A percentile compares a stretch with the other conserved stretches of the same genome.
Conservation (phyloP, 2,797 vertebrate genomes). For the Anguilla anguilla region DNA sequence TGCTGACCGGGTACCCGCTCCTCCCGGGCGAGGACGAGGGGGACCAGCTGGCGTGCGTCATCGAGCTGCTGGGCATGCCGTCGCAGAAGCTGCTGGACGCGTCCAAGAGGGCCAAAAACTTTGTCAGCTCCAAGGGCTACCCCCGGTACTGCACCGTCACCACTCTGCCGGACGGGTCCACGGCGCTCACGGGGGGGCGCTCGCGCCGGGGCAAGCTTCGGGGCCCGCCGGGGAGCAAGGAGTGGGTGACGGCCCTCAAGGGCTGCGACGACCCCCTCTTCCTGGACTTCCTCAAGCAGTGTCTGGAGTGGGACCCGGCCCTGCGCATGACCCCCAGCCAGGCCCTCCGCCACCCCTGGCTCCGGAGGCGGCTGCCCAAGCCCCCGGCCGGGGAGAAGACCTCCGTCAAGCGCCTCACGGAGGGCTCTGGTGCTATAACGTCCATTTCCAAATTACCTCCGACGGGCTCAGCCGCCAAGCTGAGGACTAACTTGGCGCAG, state of each 20-base stretch:
- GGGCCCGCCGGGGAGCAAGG: slow-evolving; percentile 90
- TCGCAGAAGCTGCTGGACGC: slow-evolving; percentile 90
- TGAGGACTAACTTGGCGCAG: slow-evolving; percentile 94
- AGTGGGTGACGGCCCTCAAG: slow-evolving; percentile 89
- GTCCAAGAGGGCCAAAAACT: slow-evolving; percentile 97
- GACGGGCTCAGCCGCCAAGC: slow-evolving; percentile 88
- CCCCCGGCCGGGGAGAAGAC: slow-evolving; percentile 87
- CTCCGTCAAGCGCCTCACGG: slow-evolving; percentile 80
- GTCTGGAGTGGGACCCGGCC: slow-evolving; percentile 95
- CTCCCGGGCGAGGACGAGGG: slow-evolving; percentile 97
- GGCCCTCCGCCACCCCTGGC: slow-evolving; percentile 93
- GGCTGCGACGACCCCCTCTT: slow-evolving; percentile 95
- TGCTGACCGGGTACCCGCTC: slow-evolving; percentile 93
- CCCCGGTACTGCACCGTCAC: slow-evolving; percentile 95
- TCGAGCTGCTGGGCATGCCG: slow-evolving; percentile 94
- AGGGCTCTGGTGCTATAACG: slow-evolving; percentile 86
- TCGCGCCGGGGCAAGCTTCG: slow-evolving; percentile 92
- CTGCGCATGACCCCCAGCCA: slow-evolving; percentile 92
- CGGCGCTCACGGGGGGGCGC: slow-evolving; percentile 87
- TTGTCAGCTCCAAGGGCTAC: slow-evolving; percentile 96
- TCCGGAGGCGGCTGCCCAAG: slow-evolving; percentile 92
- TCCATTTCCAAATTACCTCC: slow-evolving; percentile 97
- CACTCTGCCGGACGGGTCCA: slow-evolving; percentile 86
- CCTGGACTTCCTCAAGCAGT: slow-evolving; percentile 97
- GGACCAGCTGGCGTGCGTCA: slow-evolving; percentile 97